phyloP scores from a whole-genome alignment of 2,888 invertebrate species.

The Harpalus rubripes region DNA sequence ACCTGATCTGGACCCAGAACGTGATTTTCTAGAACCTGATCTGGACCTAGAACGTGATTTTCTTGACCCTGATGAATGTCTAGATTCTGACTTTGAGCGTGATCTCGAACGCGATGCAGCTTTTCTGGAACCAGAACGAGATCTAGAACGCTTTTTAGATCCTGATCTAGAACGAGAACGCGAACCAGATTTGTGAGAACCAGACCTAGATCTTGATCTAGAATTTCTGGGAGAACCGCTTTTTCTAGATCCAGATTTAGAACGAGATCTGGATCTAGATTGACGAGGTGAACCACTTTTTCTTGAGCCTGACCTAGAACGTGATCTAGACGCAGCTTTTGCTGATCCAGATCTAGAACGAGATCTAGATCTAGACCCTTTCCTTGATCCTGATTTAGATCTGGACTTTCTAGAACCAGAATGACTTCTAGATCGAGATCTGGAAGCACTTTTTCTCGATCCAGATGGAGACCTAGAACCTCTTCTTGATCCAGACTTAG shows the following conservation, averaged over 20 bases:
- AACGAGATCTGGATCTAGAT: constrained; percentile 75
- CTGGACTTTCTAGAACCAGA: constrained; percentile 70
- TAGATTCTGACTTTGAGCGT: constrained; percentile 69
- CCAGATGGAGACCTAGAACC: constrained; percentile 70
- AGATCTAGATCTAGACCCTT: constrained; percentile 69
- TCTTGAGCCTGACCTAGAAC: constrained; percentile 60
- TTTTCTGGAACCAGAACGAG: constrained; percentile 73
- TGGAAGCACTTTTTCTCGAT: constrained; percentile 66
- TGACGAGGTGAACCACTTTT: constrained; percentile 69
- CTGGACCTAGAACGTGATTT: constrained; percentile 71
- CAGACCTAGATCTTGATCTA: constrained; percentile 73
- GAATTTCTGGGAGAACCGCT: constrained; percentile 70
- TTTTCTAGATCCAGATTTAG: constrained; percentile 71
- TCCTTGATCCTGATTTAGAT: constrained; percentile 72
- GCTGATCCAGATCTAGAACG: constrained; percentile 74
- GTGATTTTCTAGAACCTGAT: constrained; percentile 70
- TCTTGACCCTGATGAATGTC: constrained; percentile 17
- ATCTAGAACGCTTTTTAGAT: constrained; percentile 68
- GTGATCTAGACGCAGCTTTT: constrained; percentile 72
- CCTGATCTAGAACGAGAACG: constrained; percentile 73
- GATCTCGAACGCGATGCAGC: constrained; percentile 73
- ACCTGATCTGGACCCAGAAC: constrained; percentile 71
- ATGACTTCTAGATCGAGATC: constrained; percentile 71
- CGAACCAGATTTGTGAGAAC: constrained; percentile 72
- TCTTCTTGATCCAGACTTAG: constrained; percentile 70